Conservation (phyloP, 1,140 invertebrate genomes). For the Eubasilissa regina region DNA sequence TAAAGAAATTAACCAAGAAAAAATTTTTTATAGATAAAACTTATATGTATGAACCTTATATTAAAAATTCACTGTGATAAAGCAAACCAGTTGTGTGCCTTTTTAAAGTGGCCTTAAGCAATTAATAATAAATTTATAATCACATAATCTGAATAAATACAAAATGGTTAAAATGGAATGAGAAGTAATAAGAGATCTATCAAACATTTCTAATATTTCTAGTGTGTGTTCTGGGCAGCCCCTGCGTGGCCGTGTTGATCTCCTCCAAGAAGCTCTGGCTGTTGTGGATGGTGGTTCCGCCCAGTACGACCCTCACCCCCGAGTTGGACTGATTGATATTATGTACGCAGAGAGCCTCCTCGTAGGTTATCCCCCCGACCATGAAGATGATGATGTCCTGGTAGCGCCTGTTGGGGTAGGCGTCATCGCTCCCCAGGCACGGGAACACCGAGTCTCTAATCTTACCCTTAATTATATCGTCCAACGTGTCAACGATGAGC, state of each 20-base stretch:
- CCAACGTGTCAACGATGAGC: slow-evolving; percentile 86
- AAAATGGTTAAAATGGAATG: too few species aligned
- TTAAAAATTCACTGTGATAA: too few species aligned
- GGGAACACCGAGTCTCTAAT: slow-evolving; percentile 89
- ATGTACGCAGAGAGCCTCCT: slow-evolving; percentile 92
- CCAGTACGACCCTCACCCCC: slow-evolving; percentile 87
- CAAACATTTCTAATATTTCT: slow-evolving; percentile 65
- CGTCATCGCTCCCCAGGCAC: slow-evolving; percentile 79
- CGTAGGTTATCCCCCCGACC: slow-evolving; percentile 97
- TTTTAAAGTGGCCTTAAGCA: too few species aligned
- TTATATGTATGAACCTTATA: too few species aligned
- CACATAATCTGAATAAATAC: too few species aligned
- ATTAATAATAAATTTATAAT: too few species aligned
- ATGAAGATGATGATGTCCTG: slow-evolving; percentile 96
- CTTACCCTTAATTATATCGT: slow-evolving; percentile 91
- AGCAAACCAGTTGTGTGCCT: too few species aligned
- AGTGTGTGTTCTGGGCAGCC: slow-evolving; percentile 72
- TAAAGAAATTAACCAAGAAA: too few species aligned
- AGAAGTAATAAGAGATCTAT: too few species aligned
- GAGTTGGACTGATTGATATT: slow-evolving; percentile 85
- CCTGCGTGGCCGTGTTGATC: slow-evolving; percentile 73
- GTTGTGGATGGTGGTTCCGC: slow-evolving; percentile 94
- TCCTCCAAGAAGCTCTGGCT: slow-evolving; percentile 85
- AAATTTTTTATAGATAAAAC: too few species aligned
- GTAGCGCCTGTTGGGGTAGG: slow-evolving; percentile 73